These are phyloP conservation scores for Polyommatus icarus DNA, from an alignment of 2,888 invertebrate genomes.

Conservation along the genomic window DNA sequence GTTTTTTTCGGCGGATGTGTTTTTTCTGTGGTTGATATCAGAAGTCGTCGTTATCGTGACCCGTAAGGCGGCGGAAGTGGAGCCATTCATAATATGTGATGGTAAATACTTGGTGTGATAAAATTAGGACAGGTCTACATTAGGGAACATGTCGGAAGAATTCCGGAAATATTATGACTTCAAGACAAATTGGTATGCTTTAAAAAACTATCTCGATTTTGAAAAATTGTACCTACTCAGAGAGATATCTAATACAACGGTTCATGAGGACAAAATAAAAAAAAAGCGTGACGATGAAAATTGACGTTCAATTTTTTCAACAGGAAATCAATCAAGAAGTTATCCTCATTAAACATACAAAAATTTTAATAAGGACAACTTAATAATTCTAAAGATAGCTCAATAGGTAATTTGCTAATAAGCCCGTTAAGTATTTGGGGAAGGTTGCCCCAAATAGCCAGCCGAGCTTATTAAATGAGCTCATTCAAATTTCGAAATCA, in stretches of 20 bases:
- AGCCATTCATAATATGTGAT: neutral
- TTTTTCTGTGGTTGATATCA: constrained; percentile 8
- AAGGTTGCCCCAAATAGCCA: neutral
- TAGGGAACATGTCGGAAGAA: neutral
- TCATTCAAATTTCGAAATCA: neutral
- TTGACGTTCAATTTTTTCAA: no score
- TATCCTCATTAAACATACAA: neutral
- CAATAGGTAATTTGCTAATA: neutral
- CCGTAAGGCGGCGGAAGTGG: constrained; percentile 18
- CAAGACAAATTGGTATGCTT: no score
- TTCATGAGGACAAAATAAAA: no score
- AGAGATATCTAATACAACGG: no score
- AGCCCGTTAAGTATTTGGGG: neutral
- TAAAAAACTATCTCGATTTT: neutral
- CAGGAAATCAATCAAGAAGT: no score
- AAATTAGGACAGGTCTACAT: neutral
- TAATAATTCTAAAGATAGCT: neutral
- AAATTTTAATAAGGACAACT: neutral
- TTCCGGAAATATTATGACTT: neutral
- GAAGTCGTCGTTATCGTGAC: constrained; percentile 11
- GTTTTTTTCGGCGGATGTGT: neutral
- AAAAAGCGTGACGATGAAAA: no score
- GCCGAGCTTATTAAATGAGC: neutral
- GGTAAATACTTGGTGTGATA: constrained; percentile 12
- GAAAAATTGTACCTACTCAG: neutral